phyloP scores from a whole-genome alignment of 2,797 vertebrate genomes.

The Etheostoma nigrum region DNA sequence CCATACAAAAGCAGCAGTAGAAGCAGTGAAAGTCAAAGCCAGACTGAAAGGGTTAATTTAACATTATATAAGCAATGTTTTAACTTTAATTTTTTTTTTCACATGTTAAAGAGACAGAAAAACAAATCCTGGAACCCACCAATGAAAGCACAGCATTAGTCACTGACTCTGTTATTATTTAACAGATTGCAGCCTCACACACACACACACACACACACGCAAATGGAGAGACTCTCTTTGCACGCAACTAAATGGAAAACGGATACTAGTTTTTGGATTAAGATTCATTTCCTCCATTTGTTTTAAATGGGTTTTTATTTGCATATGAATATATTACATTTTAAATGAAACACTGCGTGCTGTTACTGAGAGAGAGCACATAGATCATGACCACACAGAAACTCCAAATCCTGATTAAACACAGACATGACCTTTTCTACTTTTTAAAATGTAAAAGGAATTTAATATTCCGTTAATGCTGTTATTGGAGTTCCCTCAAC shows the following conservation, averaged over 20 bases:
- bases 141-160: constrained; percentile 50
- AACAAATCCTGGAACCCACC: constrained; percentile 35
- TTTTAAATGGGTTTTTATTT: background rate
- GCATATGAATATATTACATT: background rate
- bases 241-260: constrained; percentile 35
- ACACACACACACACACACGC: constrained; percentile 58
- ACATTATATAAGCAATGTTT: background rate
- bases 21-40: too few relatives aligned
- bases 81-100: constrained; percentile 5
- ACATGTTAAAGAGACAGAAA: constrained; percentile 34
- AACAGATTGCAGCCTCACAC: constrained; percentile 61
- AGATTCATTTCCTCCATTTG: constrained; percentile 25
- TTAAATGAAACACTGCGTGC: constrained; percentile 2
- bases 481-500: background rate
- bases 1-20: background rate
- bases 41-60: background rate
- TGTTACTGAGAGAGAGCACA: background rate
- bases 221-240: constrained; percentile 32
- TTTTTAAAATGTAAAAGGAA: constrained; percentile 3
- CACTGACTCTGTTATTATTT: constrained; percentile 53
- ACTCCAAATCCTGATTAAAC: constrained; percentile 5
- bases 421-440: background rate
- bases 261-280: constrained; percentile 36
- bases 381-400: background rate
- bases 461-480: background rate